A percentile compares a stretch with the other conserved stretches of the same genome.
These are phyloP conservation scores for Thomomys bottae DNA, from an alignment of 2,113 vertebrate genomes.

Conservation along the genomic window DNA sequence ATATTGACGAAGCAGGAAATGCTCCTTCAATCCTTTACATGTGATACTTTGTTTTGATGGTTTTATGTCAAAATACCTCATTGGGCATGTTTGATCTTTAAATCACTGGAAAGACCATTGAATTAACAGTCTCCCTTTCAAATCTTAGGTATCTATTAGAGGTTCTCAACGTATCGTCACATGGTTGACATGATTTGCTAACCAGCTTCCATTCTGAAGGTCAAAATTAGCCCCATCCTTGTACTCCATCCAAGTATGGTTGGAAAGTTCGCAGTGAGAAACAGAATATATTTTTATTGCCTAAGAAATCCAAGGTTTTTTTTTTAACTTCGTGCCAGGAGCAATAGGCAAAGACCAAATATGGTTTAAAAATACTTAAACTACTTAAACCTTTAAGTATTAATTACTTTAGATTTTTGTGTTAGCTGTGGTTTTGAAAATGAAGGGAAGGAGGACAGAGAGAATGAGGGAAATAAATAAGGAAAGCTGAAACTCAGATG, in stretches of 20 bases:
- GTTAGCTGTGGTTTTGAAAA: too few species aligned
- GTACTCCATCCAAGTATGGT: background rate
- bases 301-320: background rate
- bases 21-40: background rate
- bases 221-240: background rate
- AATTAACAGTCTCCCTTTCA: background rate
- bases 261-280: background rate
- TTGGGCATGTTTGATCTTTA: background rate
- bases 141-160: background rate
- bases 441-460: background rate
- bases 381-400: background rate
- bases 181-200: background rate
- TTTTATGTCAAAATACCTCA: background rate
- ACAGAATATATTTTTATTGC: background rate
- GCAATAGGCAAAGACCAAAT: background rate
- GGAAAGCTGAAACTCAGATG: background rate
- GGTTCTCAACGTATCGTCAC: background rate
- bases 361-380: background rate
- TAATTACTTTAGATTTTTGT: background rate
- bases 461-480: background rate
- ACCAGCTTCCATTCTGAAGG: background rate
- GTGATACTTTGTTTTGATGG: background rate
- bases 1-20: background rate
- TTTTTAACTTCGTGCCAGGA: background rate
- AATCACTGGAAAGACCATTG: background rate